Conservation (phyloP, 2,797 vertebrate genomes). For the Pogoniulus pusillus region DNA sequence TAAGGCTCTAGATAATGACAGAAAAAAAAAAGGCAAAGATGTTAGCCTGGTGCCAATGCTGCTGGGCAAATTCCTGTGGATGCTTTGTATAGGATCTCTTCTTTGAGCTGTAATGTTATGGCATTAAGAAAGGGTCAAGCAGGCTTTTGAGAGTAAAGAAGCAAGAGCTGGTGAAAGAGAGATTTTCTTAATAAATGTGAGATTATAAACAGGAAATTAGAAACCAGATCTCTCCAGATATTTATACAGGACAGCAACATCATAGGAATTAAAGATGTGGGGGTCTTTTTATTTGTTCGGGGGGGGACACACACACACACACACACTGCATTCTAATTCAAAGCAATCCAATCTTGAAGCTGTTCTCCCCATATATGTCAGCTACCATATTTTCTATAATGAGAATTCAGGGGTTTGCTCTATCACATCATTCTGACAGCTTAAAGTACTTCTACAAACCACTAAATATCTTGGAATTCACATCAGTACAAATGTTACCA, state of each 20-base stretch:
- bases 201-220: neutral
- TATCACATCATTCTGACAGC: neutral
- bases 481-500: neutral
- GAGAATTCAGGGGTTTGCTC: neutral
- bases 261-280: neutral
- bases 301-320: too few relatives aligned
- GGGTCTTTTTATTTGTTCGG: neutral
- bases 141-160: neutral
- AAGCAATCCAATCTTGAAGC: neutral
- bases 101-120: neutral
- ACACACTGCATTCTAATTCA: neutral
- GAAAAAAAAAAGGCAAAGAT: neutral
- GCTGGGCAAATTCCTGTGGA: neutral
- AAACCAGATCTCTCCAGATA: neutral
- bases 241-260: neutral
- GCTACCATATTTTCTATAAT: neutral
- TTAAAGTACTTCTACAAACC: neutral
- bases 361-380: neutral
- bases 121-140: neutral
- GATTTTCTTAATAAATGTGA: neutral
- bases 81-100: neutral
- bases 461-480: neutral
- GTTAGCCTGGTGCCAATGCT: neutral
- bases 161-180: neutral
- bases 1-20: neutral